Conservation (phyloP, 2,113 vertebrate genomes). For the Baryphthengus martii region DNA sequence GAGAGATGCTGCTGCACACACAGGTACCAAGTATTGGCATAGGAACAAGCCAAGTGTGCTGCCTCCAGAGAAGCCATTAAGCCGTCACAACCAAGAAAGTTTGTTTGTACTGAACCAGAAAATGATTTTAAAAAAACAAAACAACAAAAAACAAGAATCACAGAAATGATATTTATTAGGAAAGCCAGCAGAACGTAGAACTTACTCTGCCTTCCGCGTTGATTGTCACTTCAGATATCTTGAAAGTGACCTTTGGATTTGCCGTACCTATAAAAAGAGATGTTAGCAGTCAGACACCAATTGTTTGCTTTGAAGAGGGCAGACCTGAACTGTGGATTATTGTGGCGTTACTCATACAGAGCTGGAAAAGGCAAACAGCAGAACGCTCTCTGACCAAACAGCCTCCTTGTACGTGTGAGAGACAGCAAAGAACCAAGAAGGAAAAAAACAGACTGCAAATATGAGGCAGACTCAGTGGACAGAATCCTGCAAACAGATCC, state of each 20-base stretch:
- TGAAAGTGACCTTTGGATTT: constrained; percentile 86
- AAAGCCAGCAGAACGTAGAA: constrained; percentile 13
- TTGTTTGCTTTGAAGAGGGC: neutral
- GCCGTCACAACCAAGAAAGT: neutral
- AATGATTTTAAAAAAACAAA: neutral
- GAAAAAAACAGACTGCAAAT: neutral
- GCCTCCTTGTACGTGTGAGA: neutral
- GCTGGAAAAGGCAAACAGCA: neutral
- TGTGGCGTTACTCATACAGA: neutral
- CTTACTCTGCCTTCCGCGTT: constrained; percentile 79
- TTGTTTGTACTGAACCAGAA: neutral
- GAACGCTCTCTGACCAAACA: neutral
- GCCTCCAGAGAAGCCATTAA: constrained; percentile 1
- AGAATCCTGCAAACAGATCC: neutral
- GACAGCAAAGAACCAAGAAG: neutral
- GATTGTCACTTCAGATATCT: constrained; percentile 80
- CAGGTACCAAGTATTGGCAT: neutral
- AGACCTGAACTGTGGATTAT: neutral
- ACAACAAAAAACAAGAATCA: neutral
- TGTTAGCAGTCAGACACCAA: neutral
- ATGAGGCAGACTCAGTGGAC: neutral
- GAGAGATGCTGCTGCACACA: neutral
- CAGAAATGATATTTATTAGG: neutral
- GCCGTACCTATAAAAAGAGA: constrained; percentile 76
- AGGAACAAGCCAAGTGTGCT: neutral